These are phyloP conservation scores for Stylophora pistillata DNA, from an alignment of 64 coral and sea anemone species.

Conservation along the genomic window DNA sequence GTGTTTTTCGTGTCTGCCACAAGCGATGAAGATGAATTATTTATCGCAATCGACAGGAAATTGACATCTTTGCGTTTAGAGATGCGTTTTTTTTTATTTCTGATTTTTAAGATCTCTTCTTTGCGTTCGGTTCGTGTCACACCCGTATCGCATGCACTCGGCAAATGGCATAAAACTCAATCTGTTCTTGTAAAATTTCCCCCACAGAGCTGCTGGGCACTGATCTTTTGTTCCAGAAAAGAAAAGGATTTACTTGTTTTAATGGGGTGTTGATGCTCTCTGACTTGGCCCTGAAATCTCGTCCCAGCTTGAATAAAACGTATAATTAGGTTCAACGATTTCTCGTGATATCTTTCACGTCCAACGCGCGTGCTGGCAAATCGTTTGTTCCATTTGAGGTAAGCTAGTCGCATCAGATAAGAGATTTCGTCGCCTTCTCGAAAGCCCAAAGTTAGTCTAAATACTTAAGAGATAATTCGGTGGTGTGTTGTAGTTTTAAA, in stretches of 20 bases:
- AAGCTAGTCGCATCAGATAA: background rate
- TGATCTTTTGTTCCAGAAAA: conserved; percentile 32
- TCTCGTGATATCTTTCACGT: background rate
- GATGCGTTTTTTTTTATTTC: background rate
- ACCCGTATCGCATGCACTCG: background rate
- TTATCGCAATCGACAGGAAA: conserved; percentile 4
- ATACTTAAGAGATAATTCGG: background rate
- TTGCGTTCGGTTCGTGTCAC: background rate
- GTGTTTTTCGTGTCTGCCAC: conserved; percentile 48
- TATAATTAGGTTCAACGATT: no score
- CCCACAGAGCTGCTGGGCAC: conserved; percentile 17
- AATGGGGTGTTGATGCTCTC: conserved; percentile 36
- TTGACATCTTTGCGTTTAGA: background rate
- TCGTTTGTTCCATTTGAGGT: background rate
- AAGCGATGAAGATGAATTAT: conserved; percentile 61
- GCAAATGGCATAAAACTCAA: background rate
- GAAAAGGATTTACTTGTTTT: conserved; percentile 39
- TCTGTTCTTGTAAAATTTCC: conserved; percentile 38
- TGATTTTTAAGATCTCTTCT: background rate
- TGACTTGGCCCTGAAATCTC: background rate
- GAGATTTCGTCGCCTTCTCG: background rate
- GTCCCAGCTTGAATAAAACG: no score
- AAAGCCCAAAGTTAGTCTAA: conserved; percentile 4
- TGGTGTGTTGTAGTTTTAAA: background rate
- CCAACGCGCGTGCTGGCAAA: background rate